phyloP scores from a whole-genome alignment of 2,888 invertebrate species.

The Stegana nigrithorax region DNA sequence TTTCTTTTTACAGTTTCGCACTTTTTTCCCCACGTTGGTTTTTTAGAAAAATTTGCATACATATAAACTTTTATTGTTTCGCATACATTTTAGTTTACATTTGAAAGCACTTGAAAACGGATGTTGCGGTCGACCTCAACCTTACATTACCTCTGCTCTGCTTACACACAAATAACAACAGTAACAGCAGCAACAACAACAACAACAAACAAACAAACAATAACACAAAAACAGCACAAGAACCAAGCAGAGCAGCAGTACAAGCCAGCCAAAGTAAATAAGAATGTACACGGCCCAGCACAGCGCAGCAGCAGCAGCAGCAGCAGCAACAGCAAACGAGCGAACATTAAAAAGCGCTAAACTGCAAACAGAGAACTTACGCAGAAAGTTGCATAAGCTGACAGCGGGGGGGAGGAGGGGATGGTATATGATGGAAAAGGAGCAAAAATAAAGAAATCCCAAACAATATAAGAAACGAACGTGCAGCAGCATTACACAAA shows the following conservation, averaged over 20 bases:
- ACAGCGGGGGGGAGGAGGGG: no score
- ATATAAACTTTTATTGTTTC: conserved; percentile 45
- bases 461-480: no score
- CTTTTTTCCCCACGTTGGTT: conserved; percentile 8
- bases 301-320: no score
- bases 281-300: no score
- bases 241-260: no score
- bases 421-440: no score
- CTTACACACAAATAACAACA: background rate
- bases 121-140: conserved; percentile 63
- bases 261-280: no score
- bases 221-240: background rate
- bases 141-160: conserved; percentile 38
- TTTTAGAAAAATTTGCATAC: conserved; percentile 13
- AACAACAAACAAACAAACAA: background rate
- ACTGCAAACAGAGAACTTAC: no score
- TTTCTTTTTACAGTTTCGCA: conserved; percentile 22
- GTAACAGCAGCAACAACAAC: background rate
- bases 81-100: conserved; percentile 53
- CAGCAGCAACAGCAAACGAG: background rate
- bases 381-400: no score
- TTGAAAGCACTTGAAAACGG: conserved; percentile 59
- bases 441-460: no score
- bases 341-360: background rate
- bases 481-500: no score